Evolutionary conservation across 2,113 vertebrate species (phyloP).

Genomic region (Aramus guarauna): DNA sequence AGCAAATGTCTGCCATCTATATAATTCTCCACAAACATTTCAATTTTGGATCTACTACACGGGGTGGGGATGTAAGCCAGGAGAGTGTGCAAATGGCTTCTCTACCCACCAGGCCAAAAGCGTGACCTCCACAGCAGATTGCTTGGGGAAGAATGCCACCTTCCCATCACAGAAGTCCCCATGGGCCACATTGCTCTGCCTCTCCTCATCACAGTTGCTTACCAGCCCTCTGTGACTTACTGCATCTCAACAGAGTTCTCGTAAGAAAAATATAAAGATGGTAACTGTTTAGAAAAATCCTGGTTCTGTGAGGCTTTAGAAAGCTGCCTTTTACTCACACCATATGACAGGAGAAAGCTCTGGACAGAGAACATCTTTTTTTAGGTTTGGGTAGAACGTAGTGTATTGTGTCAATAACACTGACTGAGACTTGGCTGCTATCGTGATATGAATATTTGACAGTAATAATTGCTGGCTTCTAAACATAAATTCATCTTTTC

Average conservation of each 20-base stretch:
- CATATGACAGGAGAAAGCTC: not conserved
- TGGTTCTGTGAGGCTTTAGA: not conserved
- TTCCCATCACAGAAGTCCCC: not conserved
- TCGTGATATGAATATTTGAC: not conserved
- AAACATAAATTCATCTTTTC: not conserved
- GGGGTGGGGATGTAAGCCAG: not conserved
- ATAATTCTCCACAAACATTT: not conserved
- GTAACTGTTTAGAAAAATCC: conserved; percentile 11
- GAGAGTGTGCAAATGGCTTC: not conserved
- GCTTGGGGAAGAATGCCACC: not conserved
- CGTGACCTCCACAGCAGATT: not conserved
- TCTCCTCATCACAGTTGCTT: not conserved
- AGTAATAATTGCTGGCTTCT: not conserved
- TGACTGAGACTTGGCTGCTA: not conserved
- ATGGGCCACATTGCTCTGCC: not conserved
- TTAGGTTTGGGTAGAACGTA: not conserved
- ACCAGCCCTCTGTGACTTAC: conserved; percentile 11
- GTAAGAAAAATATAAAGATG: not conserved
- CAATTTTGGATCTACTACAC: not conserved
- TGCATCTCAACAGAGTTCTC: conserved; percentile 1
- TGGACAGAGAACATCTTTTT: not conserved
- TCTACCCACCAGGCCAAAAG: not conserved
- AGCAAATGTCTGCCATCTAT: not conserved
- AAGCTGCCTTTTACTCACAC: not conserved
- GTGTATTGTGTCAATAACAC: not conserved